Base-by-base conservation (phyloP, 92 coral and sea anemone genomes). In the Epizoanthus fatuus region DNA sequence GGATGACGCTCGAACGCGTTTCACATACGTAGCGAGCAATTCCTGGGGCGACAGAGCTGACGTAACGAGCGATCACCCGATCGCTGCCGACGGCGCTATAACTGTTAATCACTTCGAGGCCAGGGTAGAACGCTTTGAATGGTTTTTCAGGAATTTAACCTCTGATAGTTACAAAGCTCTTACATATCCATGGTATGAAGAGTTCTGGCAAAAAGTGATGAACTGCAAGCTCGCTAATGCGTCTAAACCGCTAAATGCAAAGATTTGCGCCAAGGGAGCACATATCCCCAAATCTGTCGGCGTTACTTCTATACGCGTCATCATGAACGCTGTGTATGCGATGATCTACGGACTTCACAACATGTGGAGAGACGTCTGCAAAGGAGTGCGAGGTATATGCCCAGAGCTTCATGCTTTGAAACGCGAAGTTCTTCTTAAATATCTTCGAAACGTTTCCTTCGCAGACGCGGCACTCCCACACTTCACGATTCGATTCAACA, bases 281-380 rank as follows among this genome's bases (percentile, higher is more conserved):
- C 80, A 39, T 15, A 47, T 64, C 49, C 40, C 83, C 17, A 58
- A 20, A 5, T 29, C 44, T 3, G 49, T 88, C 15, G 78, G 80
- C 6, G 64, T 81, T 37, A 86, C 91, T 38, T 86, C 91, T 7
- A 83, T 88, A 42, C 84, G 70, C 16, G 64, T 86, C 22, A 86
- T 88, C 19, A 75, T 88, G 78, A 88, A 88, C 64, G 87, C 91
- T 1, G 84, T 88, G 39, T 82, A 88, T 63, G 91, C 91, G 29
- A 88, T 88, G 91, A 84, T 81, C 57, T 47, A 81, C 42, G 91
- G 87, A 40, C 79, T 88, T 7, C 53, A 88, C 76, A 64, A 74
- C 35, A 81, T 64, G 79, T 60, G 85, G 69, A 82, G 66, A 53
- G 79, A 81, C 55, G 63, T 32, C 63, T 87, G 91, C 55, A 29